Conservation (phyloP, 2,888 invertebrate species). For the Eulithis testata region DNA sequence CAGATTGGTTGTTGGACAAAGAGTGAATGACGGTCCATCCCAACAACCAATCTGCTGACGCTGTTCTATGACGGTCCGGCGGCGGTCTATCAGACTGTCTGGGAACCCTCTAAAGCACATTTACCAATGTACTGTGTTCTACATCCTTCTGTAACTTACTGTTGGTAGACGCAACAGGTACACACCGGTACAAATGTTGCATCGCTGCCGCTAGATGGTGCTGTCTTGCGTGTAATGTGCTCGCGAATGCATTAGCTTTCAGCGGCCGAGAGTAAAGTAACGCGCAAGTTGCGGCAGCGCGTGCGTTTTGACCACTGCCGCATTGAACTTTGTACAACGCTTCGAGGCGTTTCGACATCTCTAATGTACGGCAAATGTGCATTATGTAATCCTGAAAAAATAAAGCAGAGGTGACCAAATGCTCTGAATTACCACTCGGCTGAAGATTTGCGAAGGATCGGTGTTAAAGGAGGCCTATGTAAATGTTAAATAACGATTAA, state of each 20-base stretch:
- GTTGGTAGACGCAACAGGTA: constrained; percentile 54
- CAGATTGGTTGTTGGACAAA: no score
- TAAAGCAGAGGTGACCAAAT: no score
- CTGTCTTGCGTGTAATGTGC: constrained; percentile 83
- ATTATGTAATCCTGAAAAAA: constrained; percentile 85
- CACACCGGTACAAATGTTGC: constrained; percentile 87
- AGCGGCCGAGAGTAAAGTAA: constrained; percentile 87
- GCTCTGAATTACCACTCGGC: no score
- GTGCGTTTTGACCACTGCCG: constrained; percentile 88
- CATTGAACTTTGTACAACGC: constrained; percentile 90
- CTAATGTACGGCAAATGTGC: constrained; percentile 89
- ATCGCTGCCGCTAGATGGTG: constrained; percentile 84
- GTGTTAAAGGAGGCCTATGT: no score
- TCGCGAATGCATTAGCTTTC: constrained; percentile 80
- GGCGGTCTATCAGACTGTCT: no score
- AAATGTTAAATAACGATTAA: no score
- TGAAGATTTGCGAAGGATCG: no score
- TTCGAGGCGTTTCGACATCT: constrained; percentile 87
- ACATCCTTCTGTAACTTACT: constrained; percentile 51
- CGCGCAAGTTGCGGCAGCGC: constrained; percentile 92
- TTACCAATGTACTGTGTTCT: no score
- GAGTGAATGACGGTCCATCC: no score
- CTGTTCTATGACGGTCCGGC: no score
- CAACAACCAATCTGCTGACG: no score
- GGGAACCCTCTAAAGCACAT: no score